phyloP scores from a whole-genome alignment of 2,113 vertebrate genomes.

The Neolamprologus fasciatus region DNA sequence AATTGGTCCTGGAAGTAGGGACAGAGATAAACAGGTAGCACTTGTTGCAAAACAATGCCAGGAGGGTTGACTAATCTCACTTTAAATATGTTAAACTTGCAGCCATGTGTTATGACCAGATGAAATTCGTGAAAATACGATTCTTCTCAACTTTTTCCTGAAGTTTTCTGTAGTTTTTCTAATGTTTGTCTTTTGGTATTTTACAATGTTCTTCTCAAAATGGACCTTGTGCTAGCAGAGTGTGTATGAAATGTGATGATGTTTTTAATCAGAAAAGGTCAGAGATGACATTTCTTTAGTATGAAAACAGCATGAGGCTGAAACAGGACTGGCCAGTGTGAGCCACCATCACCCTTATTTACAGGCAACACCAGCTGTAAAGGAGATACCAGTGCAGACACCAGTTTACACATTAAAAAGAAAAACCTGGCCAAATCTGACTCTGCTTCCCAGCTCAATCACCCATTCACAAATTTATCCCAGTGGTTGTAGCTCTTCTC shows the following conservation, averaged over 20 bases:
- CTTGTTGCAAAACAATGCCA: neutral
- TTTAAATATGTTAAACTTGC: neutral
- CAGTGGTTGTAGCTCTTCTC: neutral
- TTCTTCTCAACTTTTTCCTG: neutral
- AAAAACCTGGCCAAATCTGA: neutral
- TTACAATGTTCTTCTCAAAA: neutral
- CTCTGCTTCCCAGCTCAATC: neutral
- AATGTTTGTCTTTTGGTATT: neutral
- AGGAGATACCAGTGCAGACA: neutral
- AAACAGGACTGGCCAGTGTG: conserved; percentile 1
- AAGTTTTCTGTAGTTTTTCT: neutral
- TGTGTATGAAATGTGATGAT: neutral
- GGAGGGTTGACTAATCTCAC: neutral
- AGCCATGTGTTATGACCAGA: neutral
- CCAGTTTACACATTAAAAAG: neutral
- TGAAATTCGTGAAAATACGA: neutral
- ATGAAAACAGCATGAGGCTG: neutral
- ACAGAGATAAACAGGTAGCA: neutral
- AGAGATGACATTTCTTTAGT: neutral
- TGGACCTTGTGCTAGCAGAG: neutral
- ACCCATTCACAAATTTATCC: neutral
- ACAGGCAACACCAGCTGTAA: conserved; percentile 37
- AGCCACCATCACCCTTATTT: conserved; percentile 20
- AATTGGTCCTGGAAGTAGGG: neutral
- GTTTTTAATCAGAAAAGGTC: neutral